These are phyloP conservation scores for Circaetus gallicus DNA, from an alignment of 2,113 vertebrate genomes.

Conservation along the genomic window DNA sequence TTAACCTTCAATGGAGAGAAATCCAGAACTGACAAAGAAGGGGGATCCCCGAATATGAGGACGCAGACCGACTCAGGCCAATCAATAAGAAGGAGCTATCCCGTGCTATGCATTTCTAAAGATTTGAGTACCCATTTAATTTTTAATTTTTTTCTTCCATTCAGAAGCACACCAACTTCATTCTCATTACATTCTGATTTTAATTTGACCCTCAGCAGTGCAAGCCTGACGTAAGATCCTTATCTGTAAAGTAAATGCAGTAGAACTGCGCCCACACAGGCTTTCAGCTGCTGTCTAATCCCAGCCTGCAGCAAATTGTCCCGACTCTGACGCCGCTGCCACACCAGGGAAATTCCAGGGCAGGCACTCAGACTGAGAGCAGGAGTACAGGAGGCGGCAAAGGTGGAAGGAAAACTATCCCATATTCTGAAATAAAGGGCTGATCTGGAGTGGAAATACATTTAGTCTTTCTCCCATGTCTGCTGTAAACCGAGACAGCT, in stretches of 20 bases:
- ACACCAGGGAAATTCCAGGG: not conserved
- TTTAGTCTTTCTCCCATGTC: not conserved
- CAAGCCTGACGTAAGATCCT: not conserved
- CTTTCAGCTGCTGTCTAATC: not conserved
- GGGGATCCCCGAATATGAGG: not conserved
- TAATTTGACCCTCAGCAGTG: not conserved
- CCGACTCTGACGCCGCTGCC: not conserved
- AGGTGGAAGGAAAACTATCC: not conserved
- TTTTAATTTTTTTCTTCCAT: not conserved
- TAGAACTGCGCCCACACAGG: not conserved
- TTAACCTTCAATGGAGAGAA: not conserved
- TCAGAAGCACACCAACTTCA: not conserved
- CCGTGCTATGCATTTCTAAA: not conserved
- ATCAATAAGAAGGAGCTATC: not conserved
- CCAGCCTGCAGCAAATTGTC: not conserved
- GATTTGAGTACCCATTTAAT: not conserved
- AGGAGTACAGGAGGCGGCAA: not conserved
- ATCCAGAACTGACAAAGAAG: not conserved
- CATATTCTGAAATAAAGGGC: not conserved
- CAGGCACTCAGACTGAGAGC: not conserved
- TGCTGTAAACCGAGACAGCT: not conserved
- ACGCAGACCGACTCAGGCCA: not conserved
- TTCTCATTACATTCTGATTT: accelerated
- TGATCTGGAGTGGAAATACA: not conserved
- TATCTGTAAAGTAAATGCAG: not conserved